phyloP scores from a whole-genome alignment of 2,113 vertebrate species.

The Campylorhamphus procurvoides region DNA sequence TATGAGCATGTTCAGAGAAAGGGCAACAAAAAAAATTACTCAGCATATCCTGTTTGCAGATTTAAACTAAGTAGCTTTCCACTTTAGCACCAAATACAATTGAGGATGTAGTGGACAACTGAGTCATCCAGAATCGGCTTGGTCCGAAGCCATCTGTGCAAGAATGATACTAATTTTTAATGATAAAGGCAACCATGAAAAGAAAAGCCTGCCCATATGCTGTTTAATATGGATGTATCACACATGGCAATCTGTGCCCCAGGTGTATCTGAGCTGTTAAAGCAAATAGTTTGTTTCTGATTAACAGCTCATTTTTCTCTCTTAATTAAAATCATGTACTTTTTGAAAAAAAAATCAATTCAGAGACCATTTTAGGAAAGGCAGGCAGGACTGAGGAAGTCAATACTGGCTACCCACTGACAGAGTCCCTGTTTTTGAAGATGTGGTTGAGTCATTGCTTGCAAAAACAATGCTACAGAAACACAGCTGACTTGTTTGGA shows the following conservation, averaged over 20 bases:
- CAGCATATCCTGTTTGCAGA: neutral
- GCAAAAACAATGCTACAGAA: neutral
- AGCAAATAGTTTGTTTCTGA: slow-evolving; percentile 30
- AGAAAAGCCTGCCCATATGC: slow-evolving; percentile 6
- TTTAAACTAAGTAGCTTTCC: neutral
- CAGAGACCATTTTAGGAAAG: neutral
- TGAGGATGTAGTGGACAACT: neutral
- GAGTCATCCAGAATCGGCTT: neutral
- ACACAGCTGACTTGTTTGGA: neutral
- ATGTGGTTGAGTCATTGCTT: neutral
- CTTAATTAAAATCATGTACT: slow-evolving; percentile 19
- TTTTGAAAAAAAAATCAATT: neutral
- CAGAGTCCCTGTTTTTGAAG: neutral
- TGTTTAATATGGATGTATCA: slow-evolving; percentile 24
- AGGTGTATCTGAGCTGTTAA: slow-evolving; percentile 24
- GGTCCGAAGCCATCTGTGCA: neutral
- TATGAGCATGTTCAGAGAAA: neutral
- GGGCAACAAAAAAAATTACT: neutral
- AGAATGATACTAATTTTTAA: neutral
- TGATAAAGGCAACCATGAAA: neutral
- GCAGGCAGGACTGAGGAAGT: neutral
- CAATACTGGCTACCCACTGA: neutral
- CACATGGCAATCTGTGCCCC: slow-evolving; percentile 5
- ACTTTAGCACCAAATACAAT: neutral
- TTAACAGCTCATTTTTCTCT: slow-evolving; percentile 30